Conservation (phyloP, 2,888 invertebrate species). For the Crematogaster levior region DNA sequence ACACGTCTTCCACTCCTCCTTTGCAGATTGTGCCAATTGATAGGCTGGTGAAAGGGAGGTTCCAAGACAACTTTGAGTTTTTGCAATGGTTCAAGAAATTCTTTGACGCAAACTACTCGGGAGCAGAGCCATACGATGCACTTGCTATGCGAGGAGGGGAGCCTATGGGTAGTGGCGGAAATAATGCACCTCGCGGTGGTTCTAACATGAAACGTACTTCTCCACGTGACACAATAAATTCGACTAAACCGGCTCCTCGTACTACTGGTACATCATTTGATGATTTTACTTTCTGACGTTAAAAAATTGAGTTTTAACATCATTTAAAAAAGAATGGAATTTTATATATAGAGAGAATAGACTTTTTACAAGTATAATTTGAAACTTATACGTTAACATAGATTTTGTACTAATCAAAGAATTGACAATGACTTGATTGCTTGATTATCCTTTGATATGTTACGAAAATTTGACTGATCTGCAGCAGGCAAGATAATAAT, state of each 20-base stretch:
- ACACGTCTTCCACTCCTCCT: conserved; percentile 77
- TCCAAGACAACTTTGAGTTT: conserved; percentile 99
- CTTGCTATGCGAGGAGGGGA: conserved; percentile 94
- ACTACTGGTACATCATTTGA: conserved; percentile 86
- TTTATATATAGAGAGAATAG: neutral
- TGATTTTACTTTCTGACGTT: conserved; percentile 42
- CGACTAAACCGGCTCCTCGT: conserved; percentile 88
- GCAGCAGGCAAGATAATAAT: conserved; percentile 18
- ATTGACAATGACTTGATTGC: conserved; percentile 28
- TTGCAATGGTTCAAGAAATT: conserved; percentile 99
- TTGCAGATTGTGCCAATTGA: conserved; percentile 96
- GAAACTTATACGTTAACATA: conserved; percentile 44
- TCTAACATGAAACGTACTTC: conserved; percentile 86
- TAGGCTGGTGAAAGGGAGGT: conserved; percentile 98
- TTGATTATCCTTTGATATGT: conserved; percentile 18
- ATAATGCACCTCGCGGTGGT: conserved; percentile 87
- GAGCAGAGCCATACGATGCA: conserved; percentile 95
- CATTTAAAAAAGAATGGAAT: conserved; percentile 18
- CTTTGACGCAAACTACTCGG: conserved; percentile 99
- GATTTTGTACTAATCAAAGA: conserved; percentile 40
- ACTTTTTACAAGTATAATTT: neutral
- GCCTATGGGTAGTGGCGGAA: conserved; percentile 92
- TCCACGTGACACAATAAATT: conserved; percentile 85
- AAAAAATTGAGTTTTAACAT: conserved; percentile 21
- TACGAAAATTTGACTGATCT: neutral